These are phyloP conservation scores for Oncorhynchus nerka DNA, from an alignment of 2,113 vertebrate genomes.

Conservation along the genomic window DNA sequence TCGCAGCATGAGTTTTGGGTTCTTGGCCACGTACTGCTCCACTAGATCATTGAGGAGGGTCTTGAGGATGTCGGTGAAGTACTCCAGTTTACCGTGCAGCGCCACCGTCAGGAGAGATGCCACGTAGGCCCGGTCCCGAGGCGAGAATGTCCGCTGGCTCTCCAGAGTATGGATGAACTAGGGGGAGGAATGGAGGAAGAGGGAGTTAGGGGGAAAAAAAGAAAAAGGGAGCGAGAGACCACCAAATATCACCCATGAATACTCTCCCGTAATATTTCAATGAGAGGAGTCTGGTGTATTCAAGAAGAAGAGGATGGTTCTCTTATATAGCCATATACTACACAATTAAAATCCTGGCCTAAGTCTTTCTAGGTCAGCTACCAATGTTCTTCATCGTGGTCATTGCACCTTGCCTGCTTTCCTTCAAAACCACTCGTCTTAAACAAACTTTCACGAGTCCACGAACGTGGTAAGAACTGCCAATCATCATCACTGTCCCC, in stretches of 20 bases:
- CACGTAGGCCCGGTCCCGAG: conserved; percentile 91
- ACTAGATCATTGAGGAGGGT: conserved; percentile 93
- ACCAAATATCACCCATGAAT: not conserved
- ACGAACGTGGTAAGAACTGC: no score
- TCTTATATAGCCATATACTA: no score
- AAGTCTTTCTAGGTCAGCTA: no score
- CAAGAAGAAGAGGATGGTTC: no score
- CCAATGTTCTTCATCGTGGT: no score
- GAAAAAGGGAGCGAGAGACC: not conserved
- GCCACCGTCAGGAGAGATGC: conserved; percentile 93
- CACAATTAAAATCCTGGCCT: no score
- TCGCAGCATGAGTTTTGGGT: conserved; percentile 96
- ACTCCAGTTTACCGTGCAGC: conserved; percentile 93
- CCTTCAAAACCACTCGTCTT: no score
- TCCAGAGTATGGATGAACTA: conserved; percentile 97
- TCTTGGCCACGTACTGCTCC: conserved; percentile 97
- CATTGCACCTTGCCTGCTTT: no score
- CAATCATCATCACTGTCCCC: accelerated
- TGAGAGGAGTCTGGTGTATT: not conserved
- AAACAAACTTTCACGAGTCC: no score
- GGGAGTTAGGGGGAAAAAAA: not conserved
- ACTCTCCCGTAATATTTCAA: not conserved
- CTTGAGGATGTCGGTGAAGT: conserved; percentile 97
- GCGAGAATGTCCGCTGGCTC: conserved; percentile 93
- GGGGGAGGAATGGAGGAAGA: not conserved